Evolutionary conservation across 1,140 invertebrate genomes (phyloP), one percentile per base, ranked within the genome.

Genomic region (Anastrepha obliqua): DNA sequence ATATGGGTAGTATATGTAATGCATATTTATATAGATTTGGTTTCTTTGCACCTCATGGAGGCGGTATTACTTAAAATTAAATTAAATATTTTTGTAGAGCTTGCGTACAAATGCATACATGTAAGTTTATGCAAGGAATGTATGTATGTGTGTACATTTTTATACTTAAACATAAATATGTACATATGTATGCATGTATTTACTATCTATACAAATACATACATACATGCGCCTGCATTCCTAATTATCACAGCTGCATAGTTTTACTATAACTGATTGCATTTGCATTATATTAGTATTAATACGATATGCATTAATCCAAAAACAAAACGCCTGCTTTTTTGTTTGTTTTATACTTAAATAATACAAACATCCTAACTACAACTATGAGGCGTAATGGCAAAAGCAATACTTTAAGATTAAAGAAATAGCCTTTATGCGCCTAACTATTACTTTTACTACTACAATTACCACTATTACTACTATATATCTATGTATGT

Each of bases 1-100:
- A 17, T n/a, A 74, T 74, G 29, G 29, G 13, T 67, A 7, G 65
- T 15, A 29, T 67, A 67, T 67, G 39, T 39, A 20, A 64, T 64
- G 39, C 65, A 15, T 74, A 74, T 13, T 47, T 13, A 44, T 17
- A 74, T 47, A 17, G 15, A 42, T 74, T 74, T 74, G 67, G 42
- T 74, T 81, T 55, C 4, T 20, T 44, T 20, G 74, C 74, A 81
- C 74, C 74, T 81, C 74, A 81, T 81, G 51, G 74, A 81, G 74
- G 74, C 29, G 74, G 74, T 81, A 81, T 29, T 51, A 81, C 74
- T 81, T 81, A 81, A 81, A 47, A 55, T 8, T 81, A 81, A 58
- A 29, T 81, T 58, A 20, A 29, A 29, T 62, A 15, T 62, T 17
- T 62, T 62, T 62, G 13, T 2, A 62, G 13, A 4, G 60, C 60